These are phyloP conservation scores for Apamea epomidion DNA, from an alignment of 2,888 invertebrate species.

Conservation along the genomic window DNA sequence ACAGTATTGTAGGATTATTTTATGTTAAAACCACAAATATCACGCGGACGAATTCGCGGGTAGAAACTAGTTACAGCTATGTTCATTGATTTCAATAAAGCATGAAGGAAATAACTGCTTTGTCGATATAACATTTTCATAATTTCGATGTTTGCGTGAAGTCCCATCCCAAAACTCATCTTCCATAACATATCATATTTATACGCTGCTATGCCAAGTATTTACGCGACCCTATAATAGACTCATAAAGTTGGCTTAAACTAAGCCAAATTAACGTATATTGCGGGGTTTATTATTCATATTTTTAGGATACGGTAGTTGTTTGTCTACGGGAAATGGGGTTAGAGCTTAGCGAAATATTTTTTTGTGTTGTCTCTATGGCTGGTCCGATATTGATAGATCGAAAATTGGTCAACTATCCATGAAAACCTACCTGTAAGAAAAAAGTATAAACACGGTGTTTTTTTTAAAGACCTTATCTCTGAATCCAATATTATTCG, in stretches of 20 bases:
- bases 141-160: neutral
- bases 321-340: slow-evolving; percentile 14
- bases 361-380: neutral
- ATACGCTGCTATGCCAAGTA: neutral
- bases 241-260: slow-evolving; percentile 29
- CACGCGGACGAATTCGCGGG: neutral
- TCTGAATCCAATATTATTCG: neutral
- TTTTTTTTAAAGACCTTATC: neutral
- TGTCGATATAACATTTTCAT: neutral
- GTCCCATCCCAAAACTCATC: neutral
- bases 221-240: slow-evolving; percentile 5
- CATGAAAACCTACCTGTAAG: neutral
- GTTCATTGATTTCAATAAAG: neutral
- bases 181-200: neutral
- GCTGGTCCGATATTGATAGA: no score
- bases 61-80: neutral
- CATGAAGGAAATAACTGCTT: neutral
- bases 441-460: neutral
- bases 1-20: neutral
- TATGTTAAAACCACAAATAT: neutral
- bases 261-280: slow-evolving; percentile 28
- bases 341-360: neutral
- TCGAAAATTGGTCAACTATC: neutral
- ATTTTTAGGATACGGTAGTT: slow-evolving; percentile 22
- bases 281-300: slow-evolving; percentile 32